A percentile compares a stretch with the other conserved stretches of the same genome.
These are phyloP conservation scores for Caenorhabditis afra DNA, from an alignment of 2,888 invertebrate species.

Conservation along the genomic window DNA sequence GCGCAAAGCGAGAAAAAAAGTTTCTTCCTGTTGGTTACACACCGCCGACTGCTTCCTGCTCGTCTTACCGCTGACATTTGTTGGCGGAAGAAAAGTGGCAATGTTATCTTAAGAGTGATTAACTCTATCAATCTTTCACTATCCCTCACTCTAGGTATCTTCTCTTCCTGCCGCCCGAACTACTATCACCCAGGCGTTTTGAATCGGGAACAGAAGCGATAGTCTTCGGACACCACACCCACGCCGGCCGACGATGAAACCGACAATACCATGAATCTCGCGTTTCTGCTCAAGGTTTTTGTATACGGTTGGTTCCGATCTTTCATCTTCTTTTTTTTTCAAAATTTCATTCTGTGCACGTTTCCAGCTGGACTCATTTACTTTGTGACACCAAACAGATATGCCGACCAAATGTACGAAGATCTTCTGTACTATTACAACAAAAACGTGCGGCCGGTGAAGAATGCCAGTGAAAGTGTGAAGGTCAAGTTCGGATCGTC, in stretches of 20 bases:
- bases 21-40: no score
- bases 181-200: no score
- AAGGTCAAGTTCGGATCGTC: constrained; percentile 80
- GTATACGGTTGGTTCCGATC: constrained; percentile 52
- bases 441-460: constrained; percentile 78
- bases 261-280: constrained; percentile 56
- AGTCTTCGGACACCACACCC: constrained; percentile 27
- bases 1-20: no score
- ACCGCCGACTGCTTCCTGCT: constrained; percentile 3
- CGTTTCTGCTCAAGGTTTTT: constrained; percentile 51
- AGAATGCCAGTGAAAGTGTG: constrained; percentile 78
- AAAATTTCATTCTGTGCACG: background rate
- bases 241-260: constrained; percentile 39
- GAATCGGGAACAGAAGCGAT: constrained; percentile 8
- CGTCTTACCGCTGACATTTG: constrained; percentile 35
- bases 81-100: constrained; percentile 52
- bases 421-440: constrained; percentile 81
- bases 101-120: constrained; percentile 64
- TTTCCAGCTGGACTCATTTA: constrained; percentile 44
- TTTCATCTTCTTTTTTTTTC: no score
- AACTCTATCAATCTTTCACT: constrained; percentile 50
- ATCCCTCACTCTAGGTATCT: constrained; percentile 4
- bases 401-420: constrained; percentile 78
- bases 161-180: constrained; percentile 12
- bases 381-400: constrained; percentile 55